A percentile compares a stretch with the other conserved stretches of the same genome.
These are phyloP conservation scores for Chrysina gloriosa DNA, from an alignment of 2,888 invertebrate genomes.

Conservation along the genomic window DNA sequence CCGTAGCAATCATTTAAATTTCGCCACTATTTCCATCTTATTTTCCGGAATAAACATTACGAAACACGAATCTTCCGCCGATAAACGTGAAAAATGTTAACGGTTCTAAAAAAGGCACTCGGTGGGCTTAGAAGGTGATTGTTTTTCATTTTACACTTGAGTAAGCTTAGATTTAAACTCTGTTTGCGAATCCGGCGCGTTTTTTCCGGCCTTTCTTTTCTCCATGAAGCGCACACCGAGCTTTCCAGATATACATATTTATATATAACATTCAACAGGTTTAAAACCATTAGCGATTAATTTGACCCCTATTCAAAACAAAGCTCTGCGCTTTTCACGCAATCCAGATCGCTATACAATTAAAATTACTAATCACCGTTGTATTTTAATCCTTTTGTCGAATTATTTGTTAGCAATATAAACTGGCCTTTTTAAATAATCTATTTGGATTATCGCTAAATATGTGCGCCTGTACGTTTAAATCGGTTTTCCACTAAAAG, in stretches of 20 bases:
- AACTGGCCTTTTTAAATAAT: too few species aligned
- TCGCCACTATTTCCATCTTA: too few species aligned
- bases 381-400: background rate
- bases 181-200: constrained; percentile 29
- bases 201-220: constrained; percentile 10
- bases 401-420: background rate
- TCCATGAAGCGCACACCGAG: constrained; percentile 1
- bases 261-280: constrained; percentile 54
- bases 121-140: constrained; percentile 36
- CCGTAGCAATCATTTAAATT: too few species aligned
- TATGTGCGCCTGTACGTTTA: too few species aligned
- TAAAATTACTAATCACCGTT: constrained; percentile 22
- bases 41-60: constrained; percentile 5
- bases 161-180: constrained; percentile 40
- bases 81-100: constrained; percentile 19
- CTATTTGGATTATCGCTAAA: too few species aligned
- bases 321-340: constrained; percentile 18
- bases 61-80: constrained; percentile 9
- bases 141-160: constrained; percentile 39
- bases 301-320: constrained; percentile 32
- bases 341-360: constrained; percentile 21
- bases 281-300: constrained; percentile 51
- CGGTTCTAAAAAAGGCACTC: constrained; percentile 15
- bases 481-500: too few species aligned
- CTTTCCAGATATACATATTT: constrained; percentile 50